A percentile compares a stretch with the other conserved stretches of the same genome.
These are phyloP conservation scores for Tichodroma muraria DNA, from an alignment of 2,113 vertebrate species.

Conservation along the genomic window DNA sequence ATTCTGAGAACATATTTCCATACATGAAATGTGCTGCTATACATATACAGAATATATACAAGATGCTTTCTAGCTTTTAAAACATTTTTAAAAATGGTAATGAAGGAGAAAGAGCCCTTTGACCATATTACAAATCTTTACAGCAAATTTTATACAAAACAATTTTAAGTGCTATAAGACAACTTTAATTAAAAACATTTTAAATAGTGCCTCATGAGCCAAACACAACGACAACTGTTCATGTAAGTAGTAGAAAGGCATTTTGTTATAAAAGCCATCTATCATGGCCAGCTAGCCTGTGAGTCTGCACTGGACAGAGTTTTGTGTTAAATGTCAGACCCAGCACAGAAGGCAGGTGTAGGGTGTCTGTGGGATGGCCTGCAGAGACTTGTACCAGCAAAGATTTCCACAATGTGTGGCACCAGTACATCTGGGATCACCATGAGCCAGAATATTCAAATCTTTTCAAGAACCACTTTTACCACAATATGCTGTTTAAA, in stretches of 20 bases:
- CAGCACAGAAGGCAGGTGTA: neutral
- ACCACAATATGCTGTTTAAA: neutral
- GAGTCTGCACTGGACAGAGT: neutral
- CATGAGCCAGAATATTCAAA: neutral
- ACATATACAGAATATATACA: constrained; percentile 97
- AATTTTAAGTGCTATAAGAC: constrained; percentile 92
- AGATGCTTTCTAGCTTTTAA: constrained; percentile 87
- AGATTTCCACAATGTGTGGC: neutral
- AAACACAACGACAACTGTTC: constrained; percentile 64
- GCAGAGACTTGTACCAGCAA: neutral
- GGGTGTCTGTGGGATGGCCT: neutral
- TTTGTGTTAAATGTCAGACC: neutral
- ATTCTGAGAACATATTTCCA: constrained; percentile 99
- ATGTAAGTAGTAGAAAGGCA: constrained; percentile 60
- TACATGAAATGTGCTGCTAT: constrained; percentile 99
- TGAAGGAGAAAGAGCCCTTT: constrained; percentile 88
- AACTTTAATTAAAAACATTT: constrained; percentile 70
- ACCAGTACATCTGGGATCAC: neutral
- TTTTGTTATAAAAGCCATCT: constrained; percentile 52
- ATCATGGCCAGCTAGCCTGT: neutral
- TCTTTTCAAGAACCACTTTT: neutral
- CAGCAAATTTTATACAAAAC: constrained; percentile 86
- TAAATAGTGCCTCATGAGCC: constrained; percentile 93
- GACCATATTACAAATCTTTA: constrained; percentile 77
- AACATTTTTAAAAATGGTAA: constrained; percentile 87